phyloP scores from a whole-genome alignment of 2,888 invertebrate species.

The Caenorhabditis zanzibari region DNA sequence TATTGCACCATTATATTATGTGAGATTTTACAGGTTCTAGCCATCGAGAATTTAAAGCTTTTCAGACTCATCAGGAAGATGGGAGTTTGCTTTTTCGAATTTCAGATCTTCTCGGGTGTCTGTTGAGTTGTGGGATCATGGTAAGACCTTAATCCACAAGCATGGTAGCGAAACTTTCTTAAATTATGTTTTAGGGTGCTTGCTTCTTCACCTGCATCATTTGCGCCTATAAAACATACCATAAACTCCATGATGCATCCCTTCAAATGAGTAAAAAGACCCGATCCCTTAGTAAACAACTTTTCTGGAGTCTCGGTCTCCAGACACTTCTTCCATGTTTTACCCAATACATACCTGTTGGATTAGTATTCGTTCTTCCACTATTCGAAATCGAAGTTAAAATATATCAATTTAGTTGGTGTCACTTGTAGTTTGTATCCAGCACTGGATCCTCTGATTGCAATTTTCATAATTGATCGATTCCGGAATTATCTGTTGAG shows the following conservation, averaged over 20 bases:
- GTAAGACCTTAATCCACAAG: background rate
- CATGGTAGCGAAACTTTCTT: background rate
- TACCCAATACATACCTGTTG: slow-evolving; percentile 43
- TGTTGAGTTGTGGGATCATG: slow-evolving; percentile 40
- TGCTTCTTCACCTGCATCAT: slow-evolving; percentile 45
- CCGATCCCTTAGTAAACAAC: slow-evolving; percentile 25
- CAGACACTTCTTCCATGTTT: slow-evolving; percentile 39
- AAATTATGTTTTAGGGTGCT: slow-evolving; percentile 17
- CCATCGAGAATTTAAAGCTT: background rate
- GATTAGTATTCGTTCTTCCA: slow-evolving; percentile 40
- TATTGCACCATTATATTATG: slow-evolving; percentile 42
- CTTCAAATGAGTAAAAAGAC: slow-evolving; percentile 38
- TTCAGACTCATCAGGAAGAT: slow-evolving; percentile 32
- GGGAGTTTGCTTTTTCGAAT: background rate
- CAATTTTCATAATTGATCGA: slow-evolving; percentile 45
- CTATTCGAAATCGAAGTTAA: slow-evolving; percentile 36
- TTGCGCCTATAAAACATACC: slow-evolving; percentile 40
- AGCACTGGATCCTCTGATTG: slow-evolving; percentile 39
- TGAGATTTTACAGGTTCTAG: too few species aligned
- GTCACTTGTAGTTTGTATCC: slow-evolving; percentile 39
- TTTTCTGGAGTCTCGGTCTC: slow-evolving; percentile 45
- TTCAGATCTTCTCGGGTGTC: slow-evolving; percentile 14
- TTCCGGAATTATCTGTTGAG: slow-evolving; percentile 32
- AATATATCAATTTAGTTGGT: slow-evolving; percentile 17
- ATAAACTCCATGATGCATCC: slow-evolving; percentile 1